Base-by-base conservation (phyloP, 2,888 invertebrate species). In the Leucophora obtusa region DNA sequence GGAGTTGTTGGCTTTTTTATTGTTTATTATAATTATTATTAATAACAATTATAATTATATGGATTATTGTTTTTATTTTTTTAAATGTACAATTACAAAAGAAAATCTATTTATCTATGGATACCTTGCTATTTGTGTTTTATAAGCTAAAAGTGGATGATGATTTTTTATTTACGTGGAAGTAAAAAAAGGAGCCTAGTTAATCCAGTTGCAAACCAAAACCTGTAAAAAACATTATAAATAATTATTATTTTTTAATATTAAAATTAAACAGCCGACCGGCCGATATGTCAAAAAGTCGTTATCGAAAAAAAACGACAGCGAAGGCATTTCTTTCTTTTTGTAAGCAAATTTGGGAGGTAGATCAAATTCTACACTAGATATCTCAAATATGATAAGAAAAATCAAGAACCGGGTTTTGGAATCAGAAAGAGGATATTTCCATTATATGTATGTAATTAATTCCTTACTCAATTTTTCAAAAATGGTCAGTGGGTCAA, bases 11-110 rank as follows among this genome's bases (percentile, higher is more conserved):
- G 5, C 28, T 28, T 14, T 18, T 59, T 11, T 38, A 18, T 47
- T 50, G 10, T 54, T 15, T 28, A 17, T 68, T 47, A 54, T 58
- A 59, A 28, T 73, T 28, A n/a, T n/a, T n/a, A 43, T 38, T 74
- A 21, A 51, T 43, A 47, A 47, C 6, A 47, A 47, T n/a, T n/a
- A 47, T n/a, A n/a, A n/a, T 47, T 47, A 43, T 43, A 43, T 43
- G 43, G 14, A 43, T 43, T 43, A 43, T 38, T n/a, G 43, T 47
- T n/a, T n/a, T 47, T n/a, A 38, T 47, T n/a, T n/a, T 10, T 47
- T 38, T 38, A 38, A 47, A 47, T 47, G 43, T 47, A 47, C n/a
- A n/a, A 47, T 47, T 47, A 47, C 43, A 47, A 47, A 47, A 47
- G 7, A n/a, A 47, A 47, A 47, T n/a, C 43, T 47, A 47, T 47